phyloP scores from a whole-genome alignment of 2,888 invertebrate species.

The Phortica okadai region DNA sequence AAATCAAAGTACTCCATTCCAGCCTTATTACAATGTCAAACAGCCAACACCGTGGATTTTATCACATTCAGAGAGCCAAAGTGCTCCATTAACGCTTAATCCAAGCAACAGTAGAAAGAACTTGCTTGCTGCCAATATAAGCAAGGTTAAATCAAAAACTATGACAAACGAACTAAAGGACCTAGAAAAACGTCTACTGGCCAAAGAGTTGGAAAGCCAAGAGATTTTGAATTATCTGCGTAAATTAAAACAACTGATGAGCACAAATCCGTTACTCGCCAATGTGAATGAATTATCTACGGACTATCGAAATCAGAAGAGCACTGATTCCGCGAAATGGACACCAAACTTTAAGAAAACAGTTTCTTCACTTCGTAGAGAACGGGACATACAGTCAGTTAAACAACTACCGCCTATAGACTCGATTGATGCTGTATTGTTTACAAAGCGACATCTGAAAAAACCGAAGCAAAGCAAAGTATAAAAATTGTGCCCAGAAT shows the following conservation, averaged over 20 bases:
- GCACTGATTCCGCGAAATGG: not conserved
- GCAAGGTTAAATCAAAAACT: not conserved
- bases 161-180: constrained; percentile 77
- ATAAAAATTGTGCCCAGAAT: no score
- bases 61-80: no score
- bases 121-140: no score
- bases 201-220: not conserved
- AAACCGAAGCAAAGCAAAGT: not conserved
- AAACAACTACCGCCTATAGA: not conserved
- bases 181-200: not conserved
- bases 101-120: no score
- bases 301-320: not conserved
- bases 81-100: no score
- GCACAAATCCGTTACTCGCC: not conserved
- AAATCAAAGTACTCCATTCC: no score
- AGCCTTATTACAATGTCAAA: no score
- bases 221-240: not conserved
- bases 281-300: not conserved
- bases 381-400: not conserved
- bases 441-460: not conserved
- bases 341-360: not conserved
- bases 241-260: not conserved
- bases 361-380: not conserved
- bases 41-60: no score
- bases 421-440: not conserved